Evolutionary conservation across 2,888 invertebrate species (phyloP).

Genomic region (Drosophila mettleri): DNA sequence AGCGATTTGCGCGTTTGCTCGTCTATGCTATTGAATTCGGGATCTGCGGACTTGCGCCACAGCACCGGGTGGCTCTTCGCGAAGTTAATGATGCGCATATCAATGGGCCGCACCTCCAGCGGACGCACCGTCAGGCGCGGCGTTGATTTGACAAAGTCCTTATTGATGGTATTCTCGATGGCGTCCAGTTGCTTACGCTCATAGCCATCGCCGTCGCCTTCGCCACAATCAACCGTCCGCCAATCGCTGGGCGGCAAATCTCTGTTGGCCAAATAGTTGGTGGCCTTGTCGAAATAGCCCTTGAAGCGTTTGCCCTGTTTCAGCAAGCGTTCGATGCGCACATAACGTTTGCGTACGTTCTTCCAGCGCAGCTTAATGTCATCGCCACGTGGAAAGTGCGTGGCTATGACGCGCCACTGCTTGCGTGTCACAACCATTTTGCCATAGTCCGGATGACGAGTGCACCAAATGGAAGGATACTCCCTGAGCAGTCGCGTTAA

Average conservation of each 20-base stretch:
- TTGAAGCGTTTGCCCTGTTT: slow-evolving; percentile 81
- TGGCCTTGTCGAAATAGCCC: slow-evolving; percentile 82
- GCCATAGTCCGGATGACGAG: slow-evolving; percentile 81
- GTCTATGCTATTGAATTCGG: slow-evolving; percentile 75
- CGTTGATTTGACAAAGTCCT: slow-evolving; percentile 4
- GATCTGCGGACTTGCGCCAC: slow-evolving; percentile 80
- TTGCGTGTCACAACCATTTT: slow-evolving; percentile 79
- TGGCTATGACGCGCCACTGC: slow-evolving; percentile 81
- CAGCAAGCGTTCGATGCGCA: slow-evolving; percentile 73
- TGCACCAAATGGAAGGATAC: slow-evolving; percentile 83
- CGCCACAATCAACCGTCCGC: slow-evolving; percentile 78
- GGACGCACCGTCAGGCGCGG: slow-evolving; percentile 53
- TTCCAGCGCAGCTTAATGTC: slow-evolving; percentile 82
- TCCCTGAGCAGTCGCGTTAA: slow-evolving; percentile 76
- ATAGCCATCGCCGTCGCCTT: slow-evolving; percentile 76
- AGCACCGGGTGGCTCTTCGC: slow-evolving; percentile 83
- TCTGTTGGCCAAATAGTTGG: slow-evolving; percentile 79
- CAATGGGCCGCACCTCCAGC: slow-evolving; percentile 73
- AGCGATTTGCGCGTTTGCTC: slow-evolving; percentile 78
- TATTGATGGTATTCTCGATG: slow-evolving; percentile 71
- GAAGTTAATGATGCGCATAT: slow-evolving; percentile 79
- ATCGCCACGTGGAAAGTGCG: slow-evolving; percentile 75
- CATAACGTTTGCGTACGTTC: slow-evolving; percentile 80
- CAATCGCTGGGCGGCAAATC: slow-evolving; percentile 74
- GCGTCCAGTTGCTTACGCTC: slow-evolving; percentile 76